Evolutionary conservation across 2,113 vertebrate species (phyloP).

Genomic region (Climacteris rufus): DNA sequence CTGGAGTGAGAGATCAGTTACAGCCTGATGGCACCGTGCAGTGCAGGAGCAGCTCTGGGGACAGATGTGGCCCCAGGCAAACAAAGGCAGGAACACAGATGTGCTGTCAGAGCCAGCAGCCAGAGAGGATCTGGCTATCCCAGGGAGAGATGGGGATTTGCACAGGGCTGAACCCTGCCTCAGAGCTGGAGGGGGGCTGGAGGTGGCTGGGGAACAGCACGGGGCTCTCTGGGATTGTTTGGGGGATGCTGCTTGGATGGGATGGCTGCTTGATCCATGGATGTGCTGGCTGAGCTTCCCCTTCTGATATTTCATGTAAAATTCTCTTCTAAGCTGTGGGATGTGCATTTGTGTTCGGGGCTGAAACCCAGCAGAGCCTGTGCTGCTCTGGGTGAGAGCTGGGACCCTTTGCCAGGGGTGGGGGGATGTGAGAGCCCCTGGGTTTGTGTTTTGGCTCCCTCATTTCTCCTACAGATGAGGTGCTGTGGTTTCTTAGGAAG

Average conservation of each 20-base stretch:
- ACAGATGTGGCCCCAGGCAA: not conserved
- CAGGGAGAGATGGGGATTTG: not conserved
- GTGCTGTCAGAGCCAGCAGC: not conserved
- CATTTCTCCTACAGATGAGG: not conserved
- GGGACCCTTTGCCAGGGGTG: not conserved
- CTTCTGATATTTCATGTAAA: not conserved
- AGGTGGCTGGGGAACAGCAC: not conserved
- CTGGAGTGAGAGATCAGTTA: not conserved
- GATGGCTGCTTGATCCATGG: not conserved
- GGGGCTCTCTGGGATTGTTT: fast-evolving
- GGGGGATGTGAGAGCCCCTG: not conserved
- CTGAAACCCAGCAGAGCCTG: not conserved
- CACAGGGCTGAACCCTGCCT: fast-evolving
- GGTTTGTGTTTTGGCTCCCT: not conserved
- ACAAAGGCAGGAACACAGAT: not conserved
- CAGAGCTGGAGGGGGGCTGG: not conserved
- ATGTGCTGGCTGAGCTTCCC: not conserved
- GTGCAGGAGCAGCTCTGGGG: not conserved
- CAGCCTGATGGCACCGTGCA: not conserved
- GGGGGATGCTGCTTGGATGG: not conserved
- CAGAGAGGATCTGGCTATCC: too few species aligned
- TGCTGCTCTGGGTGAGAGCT: not conserved
- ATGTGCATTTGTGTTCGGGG: fast-evolving
- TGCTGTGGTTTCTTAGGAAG: not conserved
- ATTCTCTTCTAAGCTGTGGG: not conserved